Conservation (phyloP, 2,888 invertebrate genomes). For the Patella pellucida region DNA sequence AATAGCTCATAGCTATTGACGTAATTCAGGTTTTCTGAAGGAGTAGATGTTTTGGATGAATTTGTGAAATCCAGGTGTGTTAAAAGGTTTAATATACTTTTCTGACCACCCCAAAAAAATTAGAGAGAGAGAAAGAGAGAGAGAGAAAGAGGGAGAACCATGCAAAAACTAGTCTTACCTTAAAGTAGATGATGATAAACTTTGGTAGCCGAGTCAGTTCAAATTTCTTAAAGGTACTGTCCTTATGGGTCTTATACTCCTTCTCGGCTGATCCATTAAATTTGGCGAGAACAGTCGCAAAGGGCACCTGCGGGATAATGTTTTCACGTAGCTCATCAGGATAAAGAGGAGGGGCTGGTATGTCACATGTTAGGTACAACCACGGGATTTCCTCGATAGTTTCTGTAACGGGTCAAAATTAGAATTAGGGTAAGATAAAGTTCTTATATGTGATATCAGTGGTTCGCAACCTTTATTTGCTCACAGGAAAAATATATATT, state of each 20-base stretch:
- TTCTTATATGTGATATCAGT: no score
- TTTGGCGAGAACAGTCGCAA: conserved; percentile 92
- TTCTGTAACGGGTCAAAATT: conserved; percentile 39
- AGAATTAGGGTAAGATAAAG: no score
- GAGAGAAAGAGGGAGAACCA: no score
- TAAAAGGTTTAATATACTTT: neutral
- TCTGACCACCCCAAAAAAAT: neutral
- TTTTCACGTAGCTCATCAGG: conserved; percentile 98
- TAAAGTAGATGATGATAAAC: conserved; percentile 95
- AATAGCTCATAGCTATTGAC: no score
- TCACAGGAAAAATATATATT: no score
- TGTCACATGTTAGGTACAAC: conserved; percentile 95
- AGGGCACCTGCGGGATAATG: conserved; percentile 98
- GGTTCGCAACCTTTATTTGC: no score
- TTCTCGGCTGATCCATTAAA: conserved; percentile 96
- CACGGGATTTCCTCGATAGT: conserved; percentile 91
- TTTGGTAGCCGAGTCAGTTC: conserved; percentile 94
- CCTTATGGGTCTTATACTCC: conserved; percentile 99
- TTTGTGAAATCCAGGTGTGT: neutral
- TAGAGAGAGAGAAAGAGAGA: no score
- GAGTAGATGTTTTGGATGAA: neutral
- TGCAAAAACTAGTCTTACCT: conserved; percentile 73
- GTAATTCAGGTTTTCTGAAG: no score
- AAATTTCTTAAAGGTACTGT: conserved; percentile 96
- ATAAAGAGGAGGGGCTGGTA: conserved; percentile 94